Conservation (phyloP, 2,113 vertebrate species). For the Microcebus ravelobensis region DNA sequence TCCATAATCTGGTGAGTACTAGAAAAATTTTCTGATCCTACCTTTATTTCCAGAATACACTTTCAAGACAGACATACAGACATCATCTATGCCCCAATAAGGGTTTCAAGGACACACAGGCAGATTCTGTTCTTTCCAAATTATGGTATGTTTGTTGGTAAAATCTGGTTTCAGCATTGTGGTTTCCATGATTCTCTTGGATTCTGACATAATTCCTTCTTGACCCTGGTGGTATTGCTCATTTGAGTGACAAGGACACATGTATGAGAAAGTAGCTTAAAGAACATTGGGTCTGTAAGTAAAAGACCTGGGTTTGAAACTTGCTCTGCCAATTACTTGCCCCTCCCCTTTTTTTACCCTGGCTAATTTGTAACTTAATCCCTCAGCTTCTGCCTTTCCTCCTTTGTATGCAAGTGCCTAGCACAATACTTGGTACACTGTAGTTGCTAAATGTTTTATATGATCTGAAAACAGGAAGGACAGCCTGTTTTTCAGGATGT, state of each 20-base stretch:
- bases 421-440: neutral
- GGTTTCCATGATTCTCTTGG: neutral
- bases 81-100: neutral
- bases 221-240: neutral
- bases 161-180: neutral
- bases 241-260: neutral
- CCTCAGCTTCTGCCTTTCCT: neutral
- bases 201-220: neutral
- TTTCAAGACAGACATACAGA: neutral
- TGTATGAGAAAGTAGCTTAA: neutral
- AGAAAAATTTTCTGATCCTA: neutral
- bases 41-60: neutral
- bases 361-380: neutral
- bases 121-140: neutral
- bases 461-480: neutral
- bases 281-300: neutral
- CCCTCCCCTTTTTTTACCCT: neutral
- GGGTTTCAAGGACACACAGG: neutral
- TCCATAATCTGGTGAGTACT: neutral
- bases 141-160: neutral
- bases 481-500: neutral
- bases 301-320: neutral
- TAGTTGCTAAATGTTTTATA: neutral
- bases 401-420: neutral
- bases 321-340: neutral